Conservation (phyloP, 2,797 vertebrate species). For the Enteromius afrohamiltoni region DNA sequence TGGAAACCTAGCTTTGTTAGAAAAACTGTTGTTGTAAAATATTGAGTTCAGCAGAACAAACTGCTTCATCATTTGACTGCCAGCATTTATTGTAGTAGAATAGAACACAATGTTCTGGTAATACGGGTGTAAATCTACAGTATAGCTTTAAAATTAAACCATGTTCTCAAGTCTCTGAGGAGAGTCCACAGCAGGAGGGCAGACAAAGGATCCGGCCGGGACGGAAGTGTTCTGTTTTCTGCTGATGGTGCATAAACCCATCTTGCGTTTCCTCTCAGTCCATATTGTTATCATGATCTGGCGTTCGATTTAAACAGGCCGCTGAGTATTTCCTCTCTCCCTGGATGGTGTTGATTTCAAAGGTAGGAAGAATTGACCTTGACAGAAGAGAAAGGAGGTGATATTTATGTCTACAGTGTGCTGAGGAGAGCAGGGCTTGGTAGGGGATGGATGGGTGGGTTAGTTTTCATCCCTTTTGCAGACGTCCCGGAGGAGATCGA, state of each 20-base stretch:
- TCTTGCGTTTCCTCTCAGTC: background rate
- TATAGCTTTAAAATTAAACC: background rate
- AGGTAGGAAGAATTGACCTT: slow-evolving; percentile 48
- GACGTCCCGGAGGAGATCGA: slow-evolving; percentile 26
- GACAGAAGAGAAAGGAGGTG: slow-evolving; percentile 41
- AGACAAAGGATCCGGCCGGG: background rate
- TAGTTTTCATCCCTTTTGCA: slow-evolving; percentile 40
- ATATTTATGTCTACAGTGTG: slow-evolving; percentile 41
- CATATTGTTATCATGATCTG: slow-evolving; percentile 38
- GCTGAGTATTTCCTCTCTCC: slow-evolving; percentile 24
- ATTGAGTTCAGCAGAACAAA: background rate
- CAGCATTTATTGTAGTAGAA: background rate
- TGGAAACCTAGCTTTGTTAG: background rate
- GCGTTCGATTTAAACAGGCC: slow-evolving; percentile 29
- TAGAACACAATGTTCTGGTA: background rate
- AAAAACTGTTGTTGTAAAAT: background rate
- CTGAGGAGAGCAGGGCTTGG: slow-evolving; percentile 6
- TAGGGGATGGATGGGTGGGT: slow-evolving; percentile 21
- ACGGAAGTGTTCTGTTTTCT: background rate
- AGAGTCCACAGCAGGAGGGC: background rate
- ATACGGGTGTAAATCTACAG: background rate
- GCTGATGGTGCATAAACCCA: slow-evolving; percentile 35
- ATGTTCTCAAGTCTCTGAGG: background rate
- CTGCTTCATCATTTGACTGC: background rate
- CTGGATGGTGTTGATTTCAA: slow-evolving; percentile 38